These are phyloP conservation scores for Phylloscopus trochilus DNA, from an alignment of 2,113 vertebrate genomes.

Conservation along the genomic window DNA sequence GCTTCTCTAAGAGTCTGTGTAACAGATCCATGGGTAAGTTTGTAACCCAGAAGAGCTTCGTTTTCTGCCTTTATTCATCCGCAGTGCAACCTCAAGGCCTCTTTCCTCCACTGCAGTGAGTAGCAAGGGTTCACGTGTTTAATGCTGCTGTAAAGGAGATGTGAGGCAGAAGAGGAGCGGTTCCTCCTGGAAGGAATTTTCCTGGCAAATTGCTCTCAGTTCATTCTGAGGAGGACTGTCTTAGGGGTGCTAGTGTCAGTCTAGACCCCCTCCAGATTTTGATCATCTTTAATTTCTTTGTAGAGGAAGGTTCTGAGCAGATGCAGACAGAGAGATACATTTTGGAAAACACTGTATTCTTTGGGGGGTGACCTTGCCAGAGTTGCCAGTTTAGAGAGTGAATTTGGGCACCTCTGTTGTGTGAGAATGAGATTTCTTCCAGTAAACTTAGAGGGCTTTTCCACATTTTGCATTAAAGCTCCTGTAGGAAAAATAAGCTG, in stretches of 20 bases:
- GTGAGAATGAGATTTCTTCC: background rate
- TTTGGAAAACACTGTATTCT: background rate
- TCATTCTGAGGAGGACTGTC: background rate
- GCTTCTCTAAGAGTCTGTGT: background rate
- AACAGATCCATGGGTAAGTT: background rate
- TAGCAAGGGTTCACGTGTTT: background rate
- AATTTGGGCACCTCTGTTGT: background rate
- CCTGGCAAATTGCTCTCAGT: background rate
- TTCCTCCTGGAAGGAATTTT: background rate
- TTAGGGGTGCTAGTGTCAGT: background rate
- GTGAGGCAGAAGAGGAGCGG: background rate
- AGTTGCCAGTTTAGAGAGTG: background rate
- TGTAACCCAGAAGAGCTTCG: background rate
- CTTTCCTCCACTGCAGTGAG: background rate
- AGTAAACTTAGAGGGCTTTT: background rate
- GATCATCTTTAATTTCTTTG: background rate
- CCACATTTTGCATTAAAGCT: background rate
- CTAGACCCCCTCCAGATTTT: background rate
- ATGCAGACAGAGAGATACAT: background rate
- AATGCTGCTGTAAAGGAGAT: background rate
- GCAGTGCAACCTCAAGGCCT: background rate
- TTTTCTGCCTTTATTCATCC: background rate
- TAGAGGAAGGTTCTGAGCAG: background rate
- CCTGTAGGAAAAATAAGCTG: background rate
- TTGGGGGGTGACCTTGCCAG: background rate